Conservation (phyloP, 2,888 invertebrate species). For the Drosophila koepferae region DNA sequence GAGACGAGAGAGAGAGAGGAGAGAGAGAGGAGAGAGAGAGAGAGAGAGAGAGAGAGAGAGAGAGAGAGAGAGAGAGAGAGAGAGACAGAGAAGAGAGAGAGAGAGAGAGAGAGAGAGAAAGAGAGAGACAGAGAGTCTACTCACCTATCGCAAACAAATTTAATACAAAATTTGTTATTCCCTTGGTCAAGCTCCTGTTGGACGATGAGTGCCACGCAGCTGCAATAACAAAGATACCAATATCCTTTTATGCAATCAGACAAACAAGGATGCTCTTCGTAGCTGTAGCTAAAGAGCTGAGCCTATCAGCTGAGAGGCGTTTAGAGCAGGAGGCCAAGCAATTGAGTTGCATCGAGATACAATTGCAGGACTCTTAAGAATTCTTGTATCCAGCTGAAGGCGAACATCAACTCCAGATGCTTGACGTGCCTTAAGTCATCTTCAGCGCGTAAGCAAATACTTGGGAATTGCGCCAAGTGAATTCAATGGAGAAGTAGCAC, state of each 20-base stretch:
- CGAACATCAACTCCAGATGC: not conserved
- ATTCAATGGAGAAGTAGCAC: not conserved
- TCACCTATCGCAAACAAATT: not conserved
- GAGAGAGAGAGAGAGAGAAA: too few species aligned
- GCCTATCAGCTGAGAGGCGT: not conserved
- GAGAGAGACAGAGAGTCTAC: too few species aligned
- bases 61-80: too few species aligned
- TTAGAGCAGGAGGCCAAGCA: not conserved
- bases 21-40: too few species aligned
- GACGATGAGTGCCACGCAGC: not conserved
- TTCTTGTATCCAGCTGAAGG: not conserved
- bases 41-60: too few species aligned
- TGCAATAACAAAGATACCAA: slow-evolving; percentile 2
- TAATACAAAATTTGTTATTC: not conserved
- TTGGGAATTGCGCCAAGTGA: not conserved
- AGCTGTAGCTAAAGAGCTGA: not conserved
- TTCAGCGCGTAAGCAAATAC: not conserved
- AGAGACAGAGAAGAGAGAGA: too few species aligned
- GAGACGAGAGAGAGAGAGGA: too few species aligned
- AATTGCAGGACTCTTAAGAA: too few species aligned
- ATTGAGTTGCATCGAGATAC: not conserved
- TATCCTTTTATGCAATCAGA: not conserved
- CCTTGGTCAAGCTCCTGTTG: not conserved
- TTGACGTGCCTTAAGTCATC: not conserved
- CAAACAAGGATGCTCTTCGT: not conserved